phyloP scores from a whole-genome alignment of 2,888 invertebrate genomes.

The Chrysodeixis includens region DNA sequence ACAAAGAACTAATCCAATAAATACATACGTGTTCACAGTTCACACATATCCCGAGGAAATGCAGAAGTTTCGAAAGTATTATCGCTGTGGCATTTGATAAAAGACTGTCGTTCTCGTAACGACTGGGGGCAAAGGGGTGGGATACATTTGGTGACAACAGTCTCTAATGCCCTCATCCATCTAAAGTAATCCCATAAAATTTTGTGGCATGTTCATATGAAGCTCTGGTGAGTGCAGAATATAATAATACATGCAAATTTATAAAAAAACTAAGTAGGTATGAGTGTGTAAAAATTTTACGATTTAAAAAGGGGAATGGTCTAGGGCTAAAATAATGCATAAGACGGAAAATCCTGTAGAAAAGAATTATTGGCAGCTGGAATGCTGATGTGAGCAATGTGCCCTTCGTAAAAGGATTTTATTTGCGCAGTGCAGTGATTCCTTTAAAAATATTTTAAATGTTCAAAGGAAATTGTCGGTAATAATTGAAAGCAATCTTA shows the following conservation, averaged over 20 bases:
- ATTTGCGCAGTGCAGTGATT: slow-evolving; percentile 21
- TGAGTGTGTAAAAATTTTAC: not conserved
- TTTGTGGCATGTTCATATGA: slow-evolving; percentile 63
- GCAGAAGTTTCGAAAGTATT: slow-evolving; percentile 68
- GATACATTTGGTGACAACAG: slow-evolving; percentile 72
- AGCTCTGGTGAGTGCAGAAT: slow-evolving; percentile 34
- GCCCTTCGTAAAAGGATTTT: slow-evolving; percentile 21
- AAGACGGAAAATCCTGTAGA: slow-evolving; percentile 19
- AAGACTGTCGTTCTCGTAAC: slow-evolving; percentile 69
- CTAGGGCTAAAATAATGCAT: slow-evolving; percentile 9
- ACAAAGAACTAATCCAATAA: slow-evolving; percentile 43
- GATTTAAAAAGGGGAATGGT: not conserved
- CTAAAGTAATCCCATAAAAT: slow-evolving; percentile 74
- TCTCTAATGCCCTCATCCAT: slow-evolving; percentile 74
- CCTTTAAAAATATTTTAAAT: not conserved
- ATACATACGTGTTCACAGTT: slow-evolving; percentile 46
- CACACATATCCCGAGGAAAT: slow-evolving; percentile 50
- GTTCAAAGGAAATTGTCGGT: too few species aligned
- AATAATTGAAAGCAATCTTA: too few species aligned
- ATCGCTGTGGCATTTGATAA: slow-evolving; percentile 67
- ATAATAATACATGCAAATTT: slow-evolving; percentile 30
- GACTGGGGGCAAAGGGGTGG: slow-evolving; percentile 67
- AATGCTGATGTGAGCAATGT: slow-evolving; percentile 20
- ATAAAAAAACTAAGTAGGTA: slow-evolving; percentile 14
- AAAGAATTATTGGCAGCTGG: slow-evolving; percentile 20